Percentiles rank a stretch among this genome's conserved stretches.
Evolutionary conservation across 2,797 vertebrate genomes (phyloP).

Genomic region (Otus scops): DNA sequence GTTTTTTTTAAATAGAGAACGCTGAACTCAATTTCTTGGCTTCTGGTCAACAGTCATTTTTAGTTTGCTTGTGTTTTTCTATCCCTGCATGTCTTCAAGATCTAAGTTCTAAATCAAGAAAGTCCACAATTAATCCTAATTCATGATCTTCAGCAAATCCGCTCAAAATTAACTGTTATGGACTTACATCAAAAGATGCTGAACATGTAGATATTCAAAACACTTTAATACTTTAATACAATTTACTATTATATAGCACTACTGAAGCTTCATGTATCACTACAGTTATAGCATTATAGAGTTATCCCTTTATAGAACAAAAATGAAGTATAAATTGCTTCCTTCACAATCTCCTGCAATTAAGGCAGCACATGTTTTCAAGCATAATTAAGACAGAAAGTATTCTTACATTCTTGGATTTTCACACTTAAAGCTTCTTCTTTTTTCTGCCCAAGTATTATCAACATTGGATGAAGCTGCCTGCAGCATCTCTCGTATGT

Average conservation of each 20-base stretch:
- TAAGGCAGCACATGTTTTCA: neutral
- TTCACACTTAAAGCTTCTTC: slow-evolving; percentile 79
- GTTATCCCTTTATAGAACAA: neutral
- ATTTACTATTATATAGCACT: neutral
- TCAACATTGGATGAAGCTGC: slow-evolving; percentile 72
- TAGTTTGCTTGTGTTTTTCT: neutral
- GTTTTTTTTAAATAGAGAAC: neutral
- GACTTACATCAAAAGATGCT: neutral
- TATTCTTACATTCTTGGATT: slow-evolving; percentile 84
- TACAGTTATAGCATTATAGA: neutral
- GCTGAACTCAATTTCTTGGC: neutral
- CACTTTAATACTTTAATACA: neutral
- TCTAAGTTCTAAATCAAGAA: neutral
- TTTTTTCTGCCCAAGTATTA: slow-evolving; percentile 82
- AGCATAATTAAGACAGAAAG: neutral
- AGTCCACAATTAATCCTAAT: neutral
- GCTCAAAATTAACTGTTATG: neutral
- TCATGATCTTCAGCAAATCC: neutral
- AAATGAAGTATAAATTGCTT: neutral
- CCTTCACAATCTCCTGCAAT: neutral
- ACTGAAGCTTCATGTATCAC: neutral
- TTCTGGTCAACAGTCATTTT: neutral
- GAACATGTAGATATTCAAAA: neutral
- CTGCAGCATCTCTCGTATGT: slow-evolving; percentile 45
- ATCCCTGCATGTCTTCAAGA: neutral